Evolutionary conservation across 2,888 invertebrate species (phyloP), one percentile per base, ranked within the genome.

Genomic region (Vannuccia rotundouncinata): DNA sequence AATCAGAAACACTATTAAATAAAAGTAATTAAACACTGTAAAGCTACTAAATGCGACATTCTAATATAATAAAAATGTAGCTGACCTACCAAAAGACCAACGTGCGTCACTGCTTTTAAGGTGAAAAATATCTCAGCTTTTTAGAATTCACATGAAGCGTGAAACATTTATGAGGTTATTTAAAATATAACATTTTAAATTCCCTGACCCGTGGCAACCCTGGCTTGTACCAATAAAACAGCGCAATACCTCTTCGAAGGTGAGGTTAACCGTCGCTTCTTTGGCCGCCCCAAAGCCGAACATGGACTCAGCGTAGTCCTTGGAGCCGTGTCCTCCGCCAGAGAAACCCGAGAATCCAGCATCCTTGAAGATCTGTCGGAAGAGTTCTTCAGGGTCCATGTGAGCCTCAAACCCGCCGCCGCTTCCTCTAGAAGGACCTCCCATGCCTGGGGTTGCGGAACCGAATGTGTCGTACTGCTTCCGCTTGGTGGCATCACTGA

Each of bases 351-450:
- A 94, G 78, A 87, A 86, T 17, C 87, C 88, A 45, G 86, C 85
- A 83, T 89, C 87, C 13, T 90, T 90, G 88, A 98, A 98, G 85
- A 98, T 97, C 89, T 94, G 95, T 79, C 96, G 91, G 89, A 98
- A 98, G 59, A 99, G 88, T 88, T 99, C 97, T 86, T 99, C 97
- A 0, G 98, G 96, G 88, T 98, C 95, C 83, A 97, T 92, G 5
- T 92, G 92, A 0, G 94, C 93, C 83, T 93, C 92, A 94, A 95
- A 84, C 93, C 80, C 74, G 2, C 29, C 29, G 13, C 5, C 10
- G 5, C 22, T 22, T 2, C 10, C 2, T 2, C 29, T n/a, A 2
- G 2, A 2, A 2, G 13, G 13, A 27, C 29, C 29, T 17, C 27
- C 27, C 31, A 5, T 13, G n/a, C 74, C 81, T 82, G 77, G 59